These are phyloP conservation scores for Elegia similella DNA, from an alignment of 2,888 invertebrate genomes.

Conservation along the genomic window DNA sequence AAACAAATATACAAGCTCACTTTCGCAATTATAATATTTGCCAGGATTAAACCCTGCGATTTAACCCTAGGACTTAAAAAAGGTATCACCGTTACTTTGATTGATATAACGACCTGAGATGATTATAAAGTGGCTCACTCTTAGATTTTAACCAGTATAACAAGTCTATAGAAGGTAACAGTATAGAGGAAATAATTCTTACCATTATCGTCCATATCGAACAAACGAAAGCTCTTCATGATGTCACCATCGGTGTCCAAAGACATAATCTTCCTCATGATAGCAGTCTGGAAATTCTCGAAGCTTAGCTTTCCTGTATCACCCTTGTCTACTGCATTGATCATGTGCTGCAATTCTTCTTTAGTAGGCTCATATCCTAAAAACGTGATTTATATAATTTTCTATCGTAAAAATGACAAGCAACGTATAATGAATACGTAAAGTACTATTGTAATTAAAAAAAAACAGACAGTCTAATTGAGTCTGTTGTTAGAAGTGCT, in stretches of 20 bases:
- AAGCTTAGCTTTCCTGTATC: slow-evolving; percentile 66
- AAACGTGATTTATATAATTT: neutral
- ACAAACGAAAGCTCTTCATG: slow-evolving; percentile 74
- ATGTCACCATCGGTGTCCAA: slow-evolving; percentile 67
- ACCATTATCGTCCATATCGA: slow-evolving; percentile 68
- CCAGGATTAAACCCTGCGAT: no score
- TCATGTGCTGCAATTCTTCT: slow-evolving; percentile 68
- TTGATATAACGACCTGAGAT: no score
- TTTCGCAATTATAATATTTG: no score
- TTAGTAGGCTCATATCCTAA: slow-evolving; percentile 72
- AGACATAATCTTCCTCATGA: slow-evolving; percentile 73
- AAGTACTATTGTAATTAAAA: no score
- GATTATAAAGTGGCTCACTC: no score
- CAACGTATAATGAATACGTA: neutral
- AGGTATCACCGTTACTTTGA: no score
- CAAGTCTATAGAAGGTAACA: no score
- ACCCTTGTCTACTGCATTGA: slow-evolving; percentile 66
- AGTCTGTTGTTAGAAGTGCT: no score
- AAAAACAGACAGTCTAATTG: no score
- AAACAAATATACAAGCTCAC: no score
- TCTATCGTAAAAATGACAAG: neutral
- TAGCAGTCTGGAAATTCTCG: slow-evolving; percentile 71
- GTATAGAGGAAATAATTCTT: slow-evolving; percentile 15
- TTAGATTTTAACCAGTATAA: no score
- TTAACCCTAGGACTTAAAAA: no score